Conservation (phyloP, 2,888 invertebrate species). For the Tipula vernalis region DNA sequence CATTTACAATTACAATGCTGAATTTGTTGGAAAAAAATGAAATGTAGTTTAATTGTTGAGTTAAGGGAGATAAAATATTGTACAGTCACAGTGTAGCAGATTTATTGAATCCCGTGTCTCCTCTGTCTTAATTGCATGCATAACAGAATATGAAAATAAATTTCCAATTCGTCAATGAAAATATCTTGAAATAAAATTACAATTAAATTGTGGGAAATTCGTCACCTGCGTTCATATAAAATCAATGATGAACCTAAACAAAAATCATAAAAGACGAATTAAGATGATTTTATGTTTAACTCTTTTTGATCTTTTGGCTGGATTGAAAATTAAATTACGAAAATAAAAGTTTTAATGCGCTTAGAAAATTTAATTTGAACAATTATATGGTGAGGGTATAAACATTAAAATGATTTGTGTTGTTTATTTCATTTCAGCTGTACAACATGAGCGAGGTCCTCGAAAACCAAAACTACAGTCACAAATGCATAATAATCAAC, state of each 20-base stretch:
- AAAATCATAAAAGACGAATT: not conserved
- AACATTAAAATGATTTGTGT: not conserved
- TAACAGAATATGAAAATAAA: not conserved
- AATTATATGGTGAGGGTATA: not conserved
- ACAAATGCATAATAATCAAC: slow-evolving; percentile 30
- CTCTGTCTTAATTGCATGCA: not conserved
- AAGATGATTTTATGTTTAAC: not conserved
- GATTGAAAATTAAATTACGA: not conserved
- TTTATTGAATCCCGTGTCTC: not conserved
- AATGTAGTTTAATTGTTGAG: not conserved
- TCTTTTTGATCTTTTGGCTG: slow-evolving; percentile 4
- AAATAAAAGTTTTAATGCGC: not conserved
- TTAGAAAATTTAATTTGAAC: not conserved
- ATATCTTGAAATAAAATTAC: not conserved
- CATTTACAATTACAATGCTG: not conserved
- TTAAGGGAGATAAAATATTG: not conserved
- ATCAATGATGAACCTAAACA: not conserved
- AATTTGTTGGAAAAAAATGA: not conserved
- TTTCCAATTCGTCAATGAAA: not conserved
- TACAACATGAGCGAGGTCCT: slow-evolving; percentile 93
- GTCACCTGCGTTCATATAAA: not conserved
- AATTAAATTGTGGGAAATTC: not conserved
- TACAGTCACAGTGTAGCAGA: not conserved
- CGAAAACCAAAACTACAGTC: slow-evolving; percentile 78
- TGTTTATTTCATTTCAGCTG: slow-evolving; percentile 49